Percentiles rank a stretch among this genome's conserved stretches.
Evolutionary conservation across 2,113 vertebrate genomes (phyloP).

Genomic region (Cyrtonyx montezumae): DNA sequence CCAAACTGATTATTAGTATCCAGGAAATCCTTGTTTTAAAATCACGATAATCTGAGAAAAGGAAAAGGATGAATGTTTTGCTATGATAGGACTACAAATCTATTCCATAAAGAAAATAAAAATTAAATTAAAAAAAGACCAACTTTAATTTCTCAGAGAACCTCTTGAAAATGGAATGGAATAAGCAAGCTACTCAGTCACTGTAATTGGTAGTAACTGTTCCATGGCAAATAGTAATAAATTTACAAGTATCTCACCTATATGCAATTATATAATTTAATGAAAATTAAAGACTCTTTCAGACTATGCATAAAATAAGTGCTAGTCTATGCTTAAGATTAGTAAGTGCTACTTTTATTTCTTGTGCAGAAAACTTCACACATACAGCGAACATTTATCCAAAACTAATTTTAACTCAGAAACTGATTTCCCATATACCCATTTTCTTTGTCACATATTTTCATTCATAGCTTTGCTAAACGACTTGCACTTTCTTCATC

Average conservation of each 20-base stretch:
- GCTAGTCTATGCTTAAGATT: not conserved
- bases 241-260: not conserved
- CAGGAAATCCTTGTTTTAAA: not conserved
- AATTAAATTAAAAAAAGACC: not conserved
- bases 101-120: not conserved
- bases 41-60: not conserved
- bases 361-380: not conserved
- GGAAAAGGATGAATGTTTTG: not conserved
- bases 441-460: too few relatives aligned
- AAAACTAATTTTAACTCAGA: not conserved
- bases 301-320: not conserved
- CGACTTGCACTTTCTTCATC: not conserved
- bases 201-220: not conserved
- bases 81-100: not conserved
- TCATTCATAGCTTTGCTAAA: not conserved
- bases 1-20: not conserved
- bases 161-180: not conserved
- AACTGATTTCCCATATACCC: not conserved
- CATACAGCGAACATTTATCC: not conserved
- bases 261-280: not conserved
- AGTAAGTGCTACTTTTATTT: not conserved
- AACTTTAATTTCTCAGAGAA: not conserved
- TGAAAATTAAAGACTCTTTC: not conserved
- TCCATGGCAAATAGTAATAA: not conserved
- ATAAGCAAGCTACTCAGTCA: not conserved